phyloP scores from a whole-genome alignment of 2,888 invertebrate species.

The Pardosa pseudoannulata region DNA sequence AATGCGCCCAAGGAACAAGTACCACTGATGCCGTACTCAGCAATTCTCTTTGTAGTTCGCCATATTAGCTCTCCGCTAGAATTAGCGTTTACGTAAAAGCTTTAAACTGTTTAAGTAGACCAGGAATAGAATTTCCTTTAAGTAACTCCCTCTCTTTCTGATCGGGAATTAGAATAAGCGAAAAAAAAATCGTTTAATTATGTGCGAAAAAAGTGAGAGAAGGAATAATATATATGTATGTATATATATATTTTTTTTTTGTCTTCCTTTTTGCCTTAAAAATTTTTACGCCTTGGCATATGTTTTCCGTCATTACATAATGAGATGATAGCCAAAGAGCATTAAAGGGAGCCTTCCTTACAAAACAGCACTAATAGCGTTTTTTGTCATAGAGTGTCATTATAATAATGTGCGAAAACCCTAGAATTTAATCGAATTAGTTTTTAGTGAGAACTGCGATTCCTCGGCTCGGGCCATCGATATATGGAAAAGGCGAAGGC shows the following conservation, averaged over 20 bases:
- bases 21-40: slow-evolving; percentile 32
- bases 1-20: slow-evolving; percentile 65
- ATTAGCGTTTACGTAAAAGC: slow-evolving; percentile 72
- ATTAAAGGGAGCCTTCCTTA: slow-evolving; percentile 33
- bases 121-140: slow-evolving; percentile 71
- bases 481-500: slow-evolving; percentile 4
- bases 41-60: slow-evolving; percentile 70
- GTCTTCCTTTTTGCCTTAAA: slow-evolving; percentile 28
- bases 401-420: slow-evolving; percentile 57
- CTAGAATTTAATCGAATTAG: slow-evolving; percentile 47
- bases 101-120: slow-evolving; percentile 71
- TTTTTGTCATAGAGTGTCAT: slow-evolving; percentile 63
- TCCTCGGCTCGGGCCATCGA: no score
- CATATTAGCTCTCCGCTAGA: slow-evolving; percentile 67
- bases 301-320: slow-evolving; percentile 68
- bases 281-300: slow-evolving; percentile 40
- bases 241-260: no score
- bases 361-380: slow-evolving; percentile 64
- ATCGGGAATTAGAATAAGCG: slow-evolving; percentile 68
- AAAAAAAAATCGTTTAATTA: slow-evolving; percentile 70
- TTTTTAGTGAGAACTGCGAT: not conserved
- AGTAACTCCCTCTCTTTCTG: slow-evolving; percentile 54
- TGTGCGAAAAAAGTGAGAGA: slow-evolving; percentile 42
- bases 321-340: slow-evolving; percentile 67
- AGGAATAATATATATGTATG: not conserved